Percentiles rank a stretch among this genome's conserved stretches.
Conservation (phyloP, 2,888 invertebrate species). For the Callosobruchus maculatus region DNA sequence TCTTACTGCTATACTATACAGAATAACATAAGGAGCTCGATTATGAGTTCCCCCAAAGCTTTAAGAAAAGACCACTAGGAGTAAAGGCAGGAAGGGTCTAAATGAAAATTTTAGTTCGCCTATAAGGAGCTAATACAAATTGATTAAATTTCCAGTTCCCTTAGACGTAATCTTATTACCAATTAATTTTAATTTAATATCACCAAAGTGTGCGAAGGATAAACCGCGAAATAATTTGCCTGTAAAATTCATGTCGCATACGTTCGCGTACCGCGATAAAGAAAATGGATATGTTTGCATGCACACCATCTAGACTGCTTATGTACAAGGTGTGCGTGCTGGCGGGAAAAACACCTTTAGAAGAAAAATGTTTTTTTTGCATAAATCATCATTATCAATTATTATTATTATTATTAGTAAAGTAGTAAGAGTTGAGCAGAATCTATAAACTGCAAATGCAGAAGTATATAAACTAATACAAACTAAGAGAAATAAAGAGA, state of each 20-base stretch:
- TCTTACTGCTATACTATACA: not conserved
- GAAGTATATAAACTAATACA: too few relatives aligned
- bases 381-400: too few relatives aligned
- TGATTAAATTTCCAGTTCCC: slow-evolving; percentile 44
- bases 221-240: slow-evolving; percentile 22
- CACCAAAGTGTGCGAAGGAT: slow-evolving; percentile 32
- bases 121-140: slow-evolving; percentile 36
- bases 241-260: slow-evolving; percentile 12
- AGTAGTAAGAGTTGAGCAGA: too few relatives aligned
- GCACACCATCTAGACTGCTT: too few relatives aligned
- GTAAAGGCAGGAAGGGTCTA: not conserved
- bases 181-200: slow-evolving; percentile 47
- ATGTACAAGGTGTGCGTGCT: too few relatives aligned
- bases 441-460: too few relatives aligned
- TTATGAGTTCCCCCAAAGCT: not conserved
- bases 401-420: too few relatives aligned
- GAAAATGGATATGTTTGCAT: too few relatives aligned
- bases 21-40: not conserved
- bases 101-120: not conserved
- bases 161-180: slow-evolving; percentile 43
- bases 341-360: too few relatives aligned
- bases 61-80: not conserved
- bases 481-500: too few relatives aligned
- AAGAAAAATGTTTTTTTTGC: too few relatives aligned
- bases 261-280: too few relatives aligned